Evolutionary conservation across 2,113 vertebrate species (phyloP), one percentile per base, ranked within the genome.

Genomic region (Nothocercus nigrocapillus): DNA sequence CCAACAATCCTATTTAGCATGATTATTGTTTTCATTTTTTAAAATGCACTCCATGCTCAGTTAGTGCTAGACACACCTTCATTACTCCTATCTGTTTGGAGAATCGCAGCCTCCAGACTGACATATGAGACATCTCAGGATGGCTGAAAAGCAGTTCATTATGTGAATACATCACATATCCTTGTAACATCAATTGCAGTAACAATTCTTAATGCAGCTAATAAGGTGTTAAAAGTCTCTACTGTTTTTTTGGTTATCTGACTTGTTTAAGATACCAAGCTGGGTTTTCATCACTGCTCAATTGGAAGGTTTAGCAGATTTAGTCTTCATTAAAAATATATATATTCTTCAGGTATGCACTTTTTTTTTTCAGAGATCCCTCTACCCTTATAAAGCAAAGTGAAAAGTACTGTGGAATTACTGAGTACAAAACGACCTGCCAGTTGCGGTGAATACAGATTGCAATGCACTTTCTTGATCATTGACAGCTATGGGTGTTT

Each of bases 11-110:
- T 96, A 95, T 95, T 97, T 96, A 96, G 95, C 96, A 94, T 97
- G 92, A 96, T 95, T 96, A 96, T 93, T 96, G 94, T 95, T 93
- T 95, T 96, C 94, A 92, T 96, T 96, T 95, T 97, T 96, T 94
- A 97, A 97, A 96, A 96, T 94, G 96, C 85, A 93, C 78, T 93
- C 96, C 89, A 94, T 96, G 95, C 96, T 95, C 94, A 90, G 91
- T 96, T 96, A 97, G 96, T 97, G 93, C 91, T 47, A 93, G 95
- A 89, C 91, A 91, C 94, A 94, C 95, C 95, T 97, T 97, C 96
- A 96, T 97, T 96, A 96, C 93, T 95, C 94, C 94, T 97, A 97
- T 95, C 97, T 94, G 77, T 92, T 92, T 82, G 91, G 89, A 95
- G 81, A 94, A 96, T 97, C 94, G 0, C 89, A 92, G 92, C 88